phyloP scores from a whole-genome alignment of 2,113 vertebrate species.

The Mustela lutreola region DNA sequence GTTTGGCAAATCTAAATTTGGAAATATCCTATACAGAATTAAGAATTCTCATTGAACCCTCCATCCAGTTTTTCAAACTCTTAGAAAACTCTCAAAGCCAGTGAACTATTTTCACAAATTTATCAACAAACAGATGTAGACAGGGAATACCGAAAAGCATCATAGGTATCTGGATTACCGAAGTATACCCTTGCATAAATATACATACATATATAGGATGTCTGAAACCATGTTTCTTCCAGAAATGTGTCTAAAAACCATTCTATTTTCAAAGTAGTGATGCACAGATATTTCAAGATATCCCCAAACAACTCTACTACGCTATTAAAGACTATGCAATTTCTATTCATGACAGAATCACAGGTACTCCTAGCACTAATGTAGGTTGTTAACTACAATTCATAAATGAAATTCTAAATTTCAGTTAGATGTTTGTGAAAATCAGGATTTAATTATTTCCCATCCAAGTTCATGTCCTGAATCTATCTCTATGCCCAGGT shows the following conservation, averaged over 20 bases:
- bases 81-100: conserved; percentile 33
- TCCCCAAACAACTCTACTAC: neutral
- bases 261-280: neutral
- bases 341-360: neutral
- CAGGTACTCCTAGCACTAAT: neutral
- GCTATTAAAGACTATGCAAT: neutral
- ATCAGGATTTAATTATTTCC: neutral
- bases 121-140: neutral
- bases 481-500: neutral
- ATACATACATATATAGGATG: neutral
- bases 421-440: neutral
- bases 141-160: neutral
- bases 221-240: neutral
- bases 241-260: neutral
- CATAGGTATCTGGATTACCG: neutral
- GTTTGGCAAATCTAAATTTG: neutral
- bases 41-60: conserved; percentile 14
- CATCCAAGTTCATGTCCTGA: neutral
- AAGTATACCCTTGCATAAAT: neutral
- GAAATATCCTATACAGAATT: neutral
- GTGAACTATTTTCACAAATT: neutral
- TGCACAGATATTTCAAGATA: neutral
- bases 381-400: neutral
- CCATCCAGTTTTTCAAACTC: neutral
- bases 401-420: neutral